phyloP scores from a whole-genome alignment of 2,113 vertebrate species.

The Pachyramphus minor region DNA sequence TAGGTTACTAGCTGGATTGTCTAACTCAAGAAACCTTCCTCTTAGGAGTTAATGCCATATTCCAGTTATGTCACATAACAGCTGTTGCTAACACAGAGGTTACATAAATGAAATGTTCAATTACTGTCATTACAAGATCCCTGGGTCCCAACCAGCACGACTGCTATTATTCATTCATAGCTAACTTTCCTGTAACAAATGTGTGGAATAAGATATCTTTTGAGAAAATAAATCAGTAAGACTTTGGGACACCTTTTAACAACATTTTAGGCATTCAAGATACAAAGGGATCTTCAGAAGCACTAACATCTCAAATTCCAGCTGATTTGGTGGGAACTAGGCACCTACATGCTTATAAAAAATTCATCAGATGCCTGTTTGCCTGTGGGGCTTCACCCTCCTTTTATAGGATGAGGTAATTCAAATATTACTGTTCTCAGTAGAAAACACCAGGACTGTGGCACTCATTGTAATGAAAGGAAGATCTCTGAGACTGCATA shows the following conservation, averaged over 20 bases:
- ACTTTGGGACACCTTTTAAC: background rate
- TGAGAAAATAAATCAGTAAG: background rate
- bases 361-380: background rate
- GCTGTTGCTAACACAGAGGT: constrained; percentile 14
- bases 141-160: background rate
- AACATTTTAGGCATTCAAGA: background rate
- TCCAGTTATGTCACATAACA: constrained; percentile 23
- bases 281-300: background rate
- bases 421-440: background rate
- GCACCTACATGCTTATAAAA: background rate
- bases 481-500: background rate
- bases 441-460: background rate
- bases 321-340: background rate
- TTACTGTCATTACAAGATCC: constrained; percentile 26
- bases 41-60: background rate
- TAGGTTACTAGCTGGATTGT: background rate
- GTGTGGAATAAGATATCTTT: background rate
- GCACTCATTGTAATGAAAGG: background rate
- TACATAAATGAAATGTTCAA: constrained; percentile 32
- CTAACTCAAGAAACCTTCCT: background rate
- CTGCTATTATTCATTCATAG: constrained; percentile 15
- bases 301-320: background rate
- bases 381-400: background rate
- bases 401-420: background rate
- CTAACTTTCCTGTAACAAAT: background rate